phyloP scores from a whole-genome alignment of 2,797 vertebrate species.

The Pteropus rufus region DNA sequence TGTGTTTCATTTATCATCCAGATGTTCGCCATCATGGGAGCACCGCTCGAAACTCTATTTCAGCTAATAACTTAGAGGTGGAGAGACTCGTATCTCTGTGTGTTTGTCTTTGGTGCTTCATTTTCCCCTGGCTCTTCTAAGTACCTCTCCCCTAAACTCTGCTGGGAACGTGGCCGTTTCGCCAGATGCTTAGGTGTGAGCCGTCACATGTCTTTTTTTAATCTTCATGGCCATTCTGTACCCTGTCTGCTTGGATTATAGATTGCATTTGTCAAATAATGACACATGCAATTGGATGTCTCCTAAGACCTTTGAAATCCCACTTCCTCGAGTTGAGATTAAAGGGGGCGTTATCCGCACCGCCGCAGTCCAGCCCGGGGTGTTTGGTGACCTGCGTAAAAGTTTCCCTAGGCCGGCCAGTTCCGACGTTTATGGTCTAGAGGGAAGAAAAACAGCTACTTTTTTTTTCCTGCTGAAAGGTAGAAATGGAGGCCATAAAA shows the following conservation, averaged over 20 bases:
- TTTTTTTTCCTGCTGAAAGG: neutral
- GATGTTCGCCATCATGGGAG: slow-evolving; percentile 59
- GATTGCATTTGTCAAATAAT: slow-evolving; percentile 71
- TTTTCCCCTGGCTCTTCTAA: neutral
- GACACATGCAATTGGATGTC: slow-evolving; percentile 66
- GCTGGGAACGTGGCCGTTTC: neutral
- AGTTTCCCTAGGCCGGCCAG: neutral
- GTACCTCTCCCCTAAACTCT: neutral
- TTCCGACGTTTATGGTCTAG: neutral
- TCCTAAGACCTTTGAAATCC: slow-evolving; percentile 74
- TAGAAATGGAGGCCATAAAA: neutral
- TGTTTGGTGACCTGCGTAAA: neutral
- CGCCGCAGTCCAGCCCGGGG: neutral
- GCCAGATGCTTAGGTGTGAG: slow-evolving; percentile 58
- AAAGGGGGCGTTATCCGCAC: slow-evolving; percentile 38
- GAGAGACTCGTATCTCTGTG: neutral
- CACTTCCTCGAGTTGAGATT: slow-evolving; percentile 63
- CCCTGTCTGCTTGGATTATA: slow-evolving; percentile 58
- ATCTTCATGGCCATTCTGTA: slow-evolving; percentile 27
- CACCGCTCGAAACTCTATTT: neutral
- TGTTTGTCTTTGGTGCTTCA: neutral
- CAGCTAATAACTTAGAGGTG: neutral
- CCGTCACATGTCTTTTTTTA: slow-evolving; percentile 6
- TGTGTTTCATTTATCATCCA: slow-evolving; percentile 57
- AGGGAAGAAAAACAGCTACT: neutral